Conservation (phyloP, 1,140 invertebrate genomes). For the Caenorhabditis tropicalis region DNA sequence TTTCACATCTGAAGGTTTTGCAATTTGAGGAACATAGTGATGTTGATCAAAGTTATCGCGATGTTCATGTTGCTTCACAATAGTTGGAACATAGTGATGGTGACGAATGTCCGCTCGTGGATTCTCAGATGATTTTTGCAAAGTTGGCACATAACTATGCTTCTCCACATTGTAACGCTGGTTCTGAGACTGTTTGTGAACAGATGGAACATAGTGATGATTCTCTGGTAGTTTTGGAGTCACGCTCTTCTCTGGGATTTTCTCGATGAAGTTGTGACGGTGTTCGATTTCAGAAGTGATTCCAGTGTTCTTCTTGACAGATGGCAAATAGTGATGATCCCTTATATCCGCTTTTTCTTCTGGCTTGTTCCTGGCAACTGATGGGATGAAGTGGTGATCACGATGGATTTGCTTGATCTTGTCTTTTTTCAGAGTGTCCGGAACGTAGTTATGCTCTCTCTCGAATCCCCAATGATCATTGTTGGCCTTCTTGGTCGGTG, state of each 20-base stretch:
- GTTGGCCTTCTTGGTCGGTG: neutral
- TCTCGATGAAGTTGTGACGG: conserved; percentile 29
- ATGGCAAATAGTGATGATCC: conserved; percentile 5
- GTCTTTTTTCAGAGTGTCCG: conserved; percentile 5
- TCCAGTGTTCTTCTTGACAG: neutral
- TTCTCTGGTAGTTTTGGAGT: neutral
- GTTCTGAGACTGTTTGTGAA: neutral
- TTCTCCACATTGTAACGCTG: neutral
- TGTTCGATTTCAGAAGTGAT: conserved; percentile 21
- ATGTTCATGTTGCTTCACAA: conserved; percentile 27
- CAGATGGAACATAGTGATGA: neutral
- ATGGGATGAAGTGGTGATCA: conserved; percentile 20
- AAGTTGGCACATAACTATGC: neutral
- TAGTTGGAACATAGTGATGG: neutral
- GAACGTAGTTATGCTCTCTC: neutral
- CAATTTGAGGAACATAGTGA: neutral
- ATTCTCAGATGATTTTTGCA: neutral
- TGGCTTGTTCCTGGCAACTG: neutral
- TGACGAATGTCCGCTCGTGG: conserved; percentile 23
- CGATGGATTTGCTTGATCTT: conserved; percentile 17
- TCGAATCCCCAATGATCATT: neutral
- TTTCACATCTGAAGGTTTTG: neutral
- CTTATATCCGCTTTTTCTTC: neutral
- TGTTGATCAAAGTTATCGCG: conserved; percentile 20
- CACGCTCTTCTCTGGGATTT: neutral